These are phyloP conservation scores for Lycia hirtaria DNA, from an alignment of 2,888 invertebrate species.

Conservation along the genomic window DNA sequence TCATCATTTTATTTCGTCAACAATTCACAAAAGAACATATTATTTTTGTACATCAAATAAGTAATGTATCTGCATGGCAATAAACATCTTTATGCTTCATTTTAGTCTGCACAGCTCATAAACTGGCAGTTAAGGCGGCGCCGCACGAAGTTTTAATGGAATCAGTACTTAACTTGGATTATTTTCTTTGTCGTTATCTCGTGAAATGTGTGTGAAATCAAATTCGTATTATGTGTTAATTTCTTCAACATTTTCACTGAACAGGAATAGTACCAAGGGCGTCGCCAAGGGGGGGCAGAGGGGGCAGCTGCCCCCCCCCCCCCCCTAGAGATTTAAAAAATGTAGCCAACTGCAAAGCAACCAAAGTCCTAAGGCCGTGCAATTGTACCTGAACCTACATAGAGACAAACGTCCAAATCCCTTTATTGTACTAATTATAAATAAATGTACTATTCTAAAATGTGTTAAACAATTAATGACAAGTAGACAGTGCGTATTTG, in stretches of 20 bases:
- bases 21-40: background rate
- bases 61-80: conserved; percentile 28
- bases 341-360: too few species aligned
- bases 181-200: conserved; percentile 31
- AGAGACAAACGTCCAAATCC: too few species aligned
- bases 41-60: conserved; percentile 11
- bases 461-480: too few species aligned
- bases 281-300: too few species aligned
- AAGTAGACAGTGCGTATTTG: background rate
- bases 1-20: background rate
- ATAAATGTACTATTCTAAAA: too few species aligned
- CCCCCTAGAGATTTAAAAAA: too few species aligned
- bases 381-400: too few species aligned
- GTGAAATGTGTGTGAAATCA: conserved; percentile 18
- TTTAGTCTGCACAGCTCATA: conserved; percentile 52
- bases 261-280: too few species aligned
- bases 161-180: conserved; percentile 32
- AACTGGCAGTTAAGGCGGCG: conserved; percentile 39
- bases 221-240: conserved; percentile 7
- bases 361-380: too few species aligned
- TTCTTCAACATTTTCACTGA: background rate
- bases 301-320: too few species aligned
- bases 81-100: conserved; percentile 45
- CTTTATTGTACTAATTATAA: too few species aligned
- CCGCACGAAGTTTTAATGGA: conserved; percentile 45